Evolutionary conservation across 2,888 invertebrate species (phyloP), one percentile per base, ranked within the genome.

Genomic region (Noctua fimbriata): DNA sequence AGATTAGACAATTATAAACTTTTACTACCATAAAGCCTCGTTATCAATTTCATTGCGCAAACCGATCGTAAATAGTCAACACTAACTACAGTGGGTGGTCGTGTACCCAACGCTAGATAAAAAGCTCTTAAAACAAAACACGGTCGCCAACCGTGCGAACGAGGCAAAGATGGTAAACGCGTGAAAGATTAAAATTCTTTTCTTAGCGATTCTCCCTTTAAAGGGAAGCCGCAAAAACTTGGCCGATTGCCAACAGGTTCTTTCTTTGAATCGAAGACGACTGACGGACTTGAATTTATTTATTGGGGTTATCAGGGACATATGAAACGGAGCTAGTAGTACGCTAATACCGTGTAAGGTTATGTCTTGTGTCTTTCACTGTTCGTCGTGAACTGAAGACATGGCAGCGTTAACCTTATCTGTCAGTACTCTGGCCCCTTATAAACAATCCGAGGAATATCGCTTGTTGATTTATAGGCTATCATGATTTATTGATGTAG

Each of bases 181-280:
- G 87, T 85, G 88, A 90, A 88, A 90, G 92, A 93, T 94, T 94
- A 93, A 94, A 93, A 94, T 94, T 94, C 91, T 93, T 93, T 93
- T 93, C 89, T 89, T 89, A 91, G 88, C 92, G 91, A 92, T 93
- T 91, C 91, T 3, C 88, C 84, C 88, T 90, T 87, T 92, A 92
- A 90, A 92, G 89, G 90, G 89, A 85, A 87, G 87, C 87, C 88
- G 90, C 92, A 94, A 94, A 93, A 94, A 93, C 91, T 90, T 94
- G 94, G 94, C 91, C 55, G 71, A 76, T 76, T 84, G 90, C 95
- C 95, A 95, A 93, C 94, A 93, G 92, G 94, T 95, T 94, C 92
- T 92, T 92, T 93, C 91, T 87, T 88, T 90, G 91, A 92, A 93
- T 89, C 86, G 90, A 92, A 93, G 92, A 93, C 91, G 90, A 90